Percentiles rank a stretch among this genome's conserved stretches.
Conservation (phyloP, 2,888 invertebrate species). For the Crocallis elinguaria region DNA sequence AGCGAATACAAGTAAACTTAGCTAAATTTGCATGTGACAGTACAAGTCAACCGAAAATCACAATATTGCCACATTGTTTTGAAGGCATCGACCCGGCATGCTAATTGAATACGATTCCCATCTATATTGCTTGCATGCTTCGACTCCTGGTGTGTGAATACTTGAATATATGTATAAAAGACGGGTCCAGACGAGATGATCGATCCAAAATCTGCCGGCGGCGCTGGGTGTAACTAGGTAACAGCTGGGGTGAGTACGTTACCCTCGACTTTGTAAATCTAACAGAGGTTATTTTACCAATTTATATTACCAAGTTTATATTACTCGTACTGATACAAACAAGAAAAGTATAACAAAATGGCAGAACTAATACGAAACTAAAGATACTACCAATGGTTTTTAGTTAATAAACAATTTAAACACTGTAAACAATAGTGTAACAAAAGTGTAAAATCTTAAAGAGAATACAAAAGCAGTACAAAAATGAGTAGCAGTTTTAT, state of each 20-base stretch:
- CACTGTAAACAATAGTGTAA: too few relatives aligned
- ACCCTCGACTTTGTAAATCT: background rate
- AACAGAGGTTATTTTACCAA: too few relatives aligned
- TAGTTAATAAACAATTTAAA: too few relatives aligned
- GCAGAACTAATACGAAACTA: too few relatives aligned
- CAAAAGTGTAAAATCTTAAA: background rate
- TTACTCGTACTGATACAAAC: too few relatives aligned
- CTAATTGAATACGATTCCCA: slow-evolving; percentile 48
- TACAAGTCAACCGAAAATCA: slow-evolving; percentile 32
- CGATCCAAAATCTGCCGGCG: slow-evolving; percentile 37
- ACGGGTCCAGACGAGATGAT: slow-evolving; percentile 44
- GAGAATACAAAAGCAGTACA: too few relatives aligned
- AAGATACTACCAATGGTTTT: too few relatives aligned
- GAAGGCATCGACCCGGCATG: slow-evolving; percentile 47
- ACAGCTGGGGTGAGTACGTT: background rate
- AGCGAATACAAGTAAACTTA: background rate
- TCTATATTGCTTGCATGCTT: slow-evolving; percentile 44
- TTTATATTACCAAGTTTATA: too few relatives aligned
- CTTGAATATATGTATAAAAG: slow-evolving; percentile 18
- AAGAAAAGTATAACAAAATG: too few relatives aligned
- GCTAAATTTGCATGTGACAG: slow-evolving; percentile 12
- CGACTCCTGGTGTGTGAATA: slow-evolving; percentile 36
- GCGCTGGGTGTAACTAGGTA: slow-evolving; percentile 9
- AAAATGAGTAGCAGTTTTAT: too few relatives aligned
- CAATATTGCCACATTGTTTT: slow-evolving; percentile 52